Evolutionary conservation across 2,797 vertebrate species (phyloP), one percentile per base, ranked within the genome.

Genomic region (Halcyon chelicuti): DNA sequence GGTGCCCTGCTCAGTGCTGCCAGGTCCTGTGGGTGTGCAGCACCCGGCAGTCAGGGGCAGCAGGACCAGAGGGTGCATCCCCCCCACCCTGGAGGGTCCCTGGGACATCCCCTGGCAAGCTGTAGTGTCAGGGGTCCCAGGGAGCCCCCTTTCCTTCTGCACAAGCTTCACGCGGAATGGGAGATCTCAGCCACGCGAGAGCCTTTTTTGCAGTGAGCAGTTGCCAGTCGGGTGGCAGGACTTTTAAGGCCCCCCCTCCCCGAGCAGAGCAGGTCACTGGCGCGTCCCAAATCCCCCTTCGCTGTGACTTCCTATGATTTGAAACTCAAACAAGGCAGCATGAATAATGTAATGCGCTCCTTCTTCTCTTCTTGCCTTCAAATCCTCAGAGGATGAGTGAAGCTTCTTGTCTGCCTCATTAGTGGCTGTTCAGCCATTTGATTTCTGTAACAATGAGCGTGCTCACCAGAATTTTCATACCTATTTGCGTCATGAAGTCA

Each of bases 321-420:
- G 97, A 98, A 98, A 97, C 98, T 98, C 97, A 98, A 98, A 97
- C 98, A 97, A 97, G 98, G 94, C 90, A 6, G 76, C 85, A 98
- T 98, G 98, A 98, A 98, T 98, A 98, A 98, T 98, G 98, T 77
- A 98, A 97, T 9, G 65, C 4, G 7, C 86, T 92, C 49, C 83
- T 95, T 95, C 95, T 92, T 96, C 97, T 96, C 96, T 88, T 92
- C 97, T 98, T 98, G 97, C 98, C 98, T 98, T 98, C 98, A 98
- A 98, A 97, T 98, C 99, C 99, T 99, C 97, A 89, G 98, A 98
- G 98, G 98, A 97, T 98, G 98, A 97, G 97, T 97, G 96, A 98
- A 98, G 97, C 98, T 98, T 97, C 98, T 99, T 98, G 98, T 98
- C 98, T 98, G 98, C 98, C 99, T 99, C 98, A 99, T 99, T 99